Evolutionary conservation across 2,113 vertebrate species (phyloP), one percentile per base, ranked within the genome.

Genomic region (Syngnathoides biaculeatus): DNA sequence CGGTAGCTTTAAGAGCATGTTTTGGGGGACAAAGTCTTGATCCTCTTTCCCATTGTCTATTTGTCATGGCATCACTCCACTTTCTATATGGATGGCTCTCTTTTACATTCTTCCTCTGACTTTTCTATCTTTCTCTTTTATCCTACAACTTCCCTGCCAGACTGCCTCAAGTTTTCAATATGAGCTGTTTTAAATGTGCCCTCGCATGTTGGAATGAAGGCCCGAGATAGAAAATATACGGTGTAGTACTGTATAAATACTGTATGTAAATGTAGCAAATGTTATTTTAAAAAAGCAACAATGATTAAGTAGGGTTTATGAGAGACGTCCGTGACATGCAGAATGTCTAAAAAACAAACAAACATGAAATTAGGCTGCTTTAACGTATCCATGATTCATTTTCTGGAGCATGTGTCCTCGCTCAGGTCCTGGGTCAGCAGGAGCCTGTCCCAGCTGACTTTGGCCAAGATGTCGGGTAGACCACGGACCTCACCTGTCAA

Each of bases 1-100:
- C 90, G 93, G 86, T 93, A 92, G 93, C 92, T 94, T 94, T 93
- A 86, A 92, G 92, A 94, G 94, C 94, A 98, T 95, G 96, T 93
- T 96, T 95, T 89, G 92, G 81, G 84, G 39, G 6, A 22, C 90
- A 91, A 73, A 85, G 81, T 90, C 74, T 88, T 84, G 87, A 88
- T 82, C 78, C 83, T 38, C 70, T 64, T 74, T 61, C 74, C 30
- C 19, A 24, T 50, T 80, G 66, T 24, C 47, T 73, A 68, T 50
- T 75, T 64, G 58, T 79, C 74, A 85, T 63, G 58, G 62, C 77
- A 84, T 78, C 13, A 5, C 64, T 72, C 47, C 57, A 24, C 50
- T 73, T 85, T 71, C 38, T 70, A 65, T 53, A 80, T 47, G 20
- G 66, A 65, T 48, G 50, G 8, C 20, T 20, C 48, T 50, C 39